Evolutionary conservation across 2,888 invertebrate genomes (phyloP), one percentile per base, ranked within the genome.

Genomic region (Tridacna gigas): DNA sequence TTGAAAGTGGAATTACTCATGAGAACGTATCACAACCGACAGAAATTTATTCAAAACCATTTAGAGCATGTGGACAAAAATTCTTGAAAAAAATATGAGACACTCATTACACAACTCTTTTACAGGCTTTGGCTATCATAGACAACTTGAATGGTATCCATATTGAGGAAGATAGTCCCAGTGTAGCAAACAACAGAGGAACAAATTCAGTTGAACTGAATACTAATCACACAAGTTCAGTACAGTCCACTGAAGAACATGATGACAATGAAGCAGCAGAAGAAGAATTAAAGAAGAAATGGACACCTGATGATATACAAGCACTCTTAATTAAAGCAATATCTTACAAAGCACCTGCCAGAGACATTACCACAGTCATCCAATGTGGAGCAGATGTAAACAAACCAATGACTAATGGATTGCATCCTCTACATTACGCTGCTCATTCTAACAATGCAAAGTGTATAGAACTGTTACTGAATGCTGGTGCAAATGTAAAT

Each of bases 361-460:
- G 98, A 91, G 98, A 98, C 94, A 97, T 98, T 82, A 95, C 97
- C 74, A 97, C 98, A 83, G 95, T 98, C 5, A 95, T 98, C 79
- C 97, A 97, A 25, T 97, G 97, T 93, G 98, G 98, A 5, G 92
- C 86, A 4, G 88, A 96, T 95, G 96, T 97, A 28, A 97, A 97
- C 93, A 97, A 97, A 90, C 96, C 97, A 37, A 97, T 98, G 48
- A 97, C 97, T 65, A 97, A 97, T 94, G 98, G 98, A 1, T 96
- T 98, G 71, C 96, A 97, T 81, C 98, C 98, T 0, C 95, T 98
- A 56, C 98, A 98, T 95, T 98, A 98, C 95, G 98, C 98, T 0
- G 97, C 98, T 88, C 98, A 98, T 97, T 97, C 97, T 94, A 96
- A 97, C 47, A 95, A 96, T 91, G 90, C 94, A 2, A 97, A 97